phyloP scores from a whole-genome alignment of 2,888 invertebrate species.

The Apomyelois bistriatella region DNA sequence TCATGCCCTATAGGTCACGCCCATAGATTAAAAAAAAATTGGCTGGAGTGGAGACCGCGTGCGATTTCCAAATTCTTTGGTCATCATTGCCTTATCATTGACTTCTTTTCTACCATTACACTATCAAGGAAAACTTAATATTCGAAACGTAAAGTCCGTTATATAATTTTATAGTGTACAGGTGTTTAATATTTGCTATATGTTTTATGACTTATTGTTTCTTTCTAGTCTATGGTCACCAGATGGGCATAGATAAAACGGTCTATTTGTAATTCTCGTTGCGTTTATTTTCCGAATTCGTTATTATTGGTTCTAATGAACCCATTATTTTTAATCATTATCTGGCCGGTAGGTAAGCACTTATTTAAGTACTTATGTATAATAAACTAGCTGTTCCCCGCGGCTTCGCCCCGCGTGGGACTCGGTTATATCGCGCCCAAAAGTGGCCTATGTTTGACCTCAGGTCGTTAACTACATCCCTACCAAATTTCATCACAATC shows the following conservation, averaged over 20 bases:
- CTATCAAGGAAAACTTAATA: conserved; percentile 5
- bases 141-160: background rate
- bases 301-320: conserved; percentile 5
- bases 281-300: conserved; percentile 1
- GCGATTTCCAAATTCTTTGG: no score
- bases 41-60: no score
- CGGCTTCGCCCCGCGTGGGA: no score
- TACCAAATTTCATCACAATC: no score
- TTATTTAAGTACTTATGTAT: no score
- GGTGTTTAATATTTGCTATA: conserved; percentile 15
- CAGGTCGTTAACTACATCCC: no score
- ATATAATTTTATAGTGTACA: conserved; percentile 15
- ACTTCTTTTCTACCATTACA: background rate
- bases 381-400: no score
- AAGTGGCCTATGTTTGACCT: no score
- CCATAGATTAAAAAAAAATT: no score
- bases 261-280: background rate
- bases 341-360: no score
- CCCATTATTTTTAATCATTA: background rate
- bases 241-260: conserved; percentile 9
- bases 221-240: conserved; percentile 1
- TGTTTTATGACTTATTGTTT: conserved; percentile 13
- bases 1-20: no score
- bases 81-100: background rate
- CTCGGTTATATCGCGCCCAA: no score